These are phyloP conservation scores for Drosophila pruinosa DNA, from an alignment of 1,140 invertebrate genomes.

Conservation along the genomic window DNA sequence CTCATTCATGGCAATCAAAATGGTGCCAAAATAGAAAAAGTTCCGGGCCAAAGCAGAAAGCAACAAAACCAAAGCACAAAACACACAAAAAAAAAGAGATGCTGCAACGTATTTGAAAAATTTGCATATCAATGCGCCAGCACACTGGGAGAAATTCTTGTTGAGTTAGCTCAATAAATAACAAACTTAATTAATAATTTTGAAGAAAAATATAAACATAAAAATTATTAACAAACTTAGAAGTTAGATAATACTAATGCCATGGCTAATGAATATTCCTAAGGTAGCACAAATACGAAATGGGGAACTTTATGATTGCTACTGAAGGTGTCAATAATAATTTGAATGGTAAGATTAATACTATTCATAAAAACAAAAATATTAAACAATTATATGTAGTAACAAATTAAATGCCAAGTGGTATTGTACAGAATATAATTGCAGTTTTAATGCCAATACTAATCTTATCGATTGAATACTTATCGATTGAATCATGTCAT, in stretches of 20 bases:
- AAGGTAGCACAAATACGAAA: no score
- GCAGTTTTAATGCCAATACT: background rate
- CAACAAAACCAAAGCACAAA: slow-evolving; percentile 25
- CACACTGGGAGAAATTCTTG: slow-evolving; percentile 29
- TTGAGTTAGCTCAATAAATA: background rate
- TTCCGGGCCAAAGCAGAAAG: slow-evolving; percentile 28
- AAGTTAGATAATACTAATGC: background rate
- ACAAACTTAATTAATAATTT: no score
- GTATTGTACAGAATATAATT: no score
- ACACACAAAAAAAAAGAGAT: slow-evolving; percentile 30
- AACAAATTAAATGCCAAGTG: no score
- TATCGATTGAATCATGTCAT: no score
- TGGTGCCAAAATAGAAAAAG: slow-evolving; percentile 78
- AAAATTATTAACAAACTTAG: background rate
- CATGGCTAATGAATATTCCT: no score
- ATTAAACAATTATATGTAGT: no score
- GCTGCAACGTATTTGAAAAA: slow-evolving; percentile 64
- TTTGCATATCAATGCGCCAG: slow-evolving; percentile 74
- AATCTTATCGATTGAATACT: no score
- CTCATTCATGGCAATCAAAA: slow-evolving; percentile 81
- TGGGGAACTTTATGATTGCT: no score
- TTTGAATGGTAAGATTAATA: no score
- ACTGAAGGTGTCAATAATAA: no score
- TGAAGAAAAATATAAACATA: background rate
- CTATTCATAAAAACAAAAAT: background rate